A percentile compares a stretch with the other conserved stretches of the same genome.
Conservation (phyloP, 2,888 invertebrate genomes). For the Sesia bembeciformis region DNA sequence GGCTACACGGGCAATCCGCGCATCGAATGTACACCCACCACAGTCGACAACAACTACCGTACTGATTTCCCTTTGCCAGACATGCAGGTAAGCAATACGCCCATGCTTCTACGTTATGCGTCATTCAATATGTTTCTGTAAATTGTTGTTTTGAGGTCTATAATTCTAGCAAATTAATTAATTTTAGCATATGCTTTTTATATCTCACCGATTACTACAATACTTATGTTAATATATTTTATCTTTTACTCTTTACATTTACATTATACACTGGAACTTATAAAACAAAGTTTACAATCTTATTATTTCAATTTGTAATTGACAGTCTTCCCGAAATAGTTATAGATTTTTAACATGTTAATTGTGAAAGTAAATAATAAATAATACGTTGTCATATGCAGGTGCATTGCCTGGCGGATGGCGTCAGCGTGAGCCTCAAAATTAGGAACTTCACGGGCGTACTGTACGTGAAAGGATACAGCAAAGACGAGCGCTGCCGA, state of each 20-base stretch:
- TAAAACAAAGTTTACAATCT: no score
- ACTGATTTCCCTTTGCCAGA: constrained; percentile 91
- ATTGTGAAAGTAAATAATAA: not conserved
- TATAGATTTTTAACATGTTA: not conserved
- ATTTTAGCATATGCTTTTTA: no score
- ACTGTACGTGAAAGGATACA: constrained; percentile 94
- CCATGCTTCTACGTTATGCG: no score
- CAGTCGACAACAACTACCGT: constrained; percentile 59
- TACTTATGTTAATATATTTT: no score
- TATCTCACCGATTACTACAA: no score
- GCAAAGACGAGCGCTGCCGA: constrained; percentile 93
- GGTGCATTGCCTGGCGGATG: constrained; percentile 93
- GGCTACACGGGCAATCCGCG: constrained; percentile 86
- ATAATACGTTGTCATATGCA: constrained; percentile 9
- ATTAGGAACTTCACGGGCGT: constrained; percentile 91
- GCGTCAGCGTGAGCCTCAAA: constrained; percentile 89
- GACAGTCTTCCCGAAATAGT: no score
- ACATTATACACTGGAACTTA: no score
- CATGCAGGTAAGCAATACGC: constrained; percentile 69
- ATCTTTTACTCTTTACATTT: no score
- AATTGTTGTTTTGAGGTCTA: no score
- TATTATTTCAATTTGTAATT: no score
- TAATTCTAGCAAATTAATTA: no score
- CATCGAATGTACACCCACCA: constrained; percentile 74
- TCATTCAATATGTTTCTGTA: no score